Conservation (phyloP, 1,140 invertebrate species). For the Drosophila takahashii region DNA sequence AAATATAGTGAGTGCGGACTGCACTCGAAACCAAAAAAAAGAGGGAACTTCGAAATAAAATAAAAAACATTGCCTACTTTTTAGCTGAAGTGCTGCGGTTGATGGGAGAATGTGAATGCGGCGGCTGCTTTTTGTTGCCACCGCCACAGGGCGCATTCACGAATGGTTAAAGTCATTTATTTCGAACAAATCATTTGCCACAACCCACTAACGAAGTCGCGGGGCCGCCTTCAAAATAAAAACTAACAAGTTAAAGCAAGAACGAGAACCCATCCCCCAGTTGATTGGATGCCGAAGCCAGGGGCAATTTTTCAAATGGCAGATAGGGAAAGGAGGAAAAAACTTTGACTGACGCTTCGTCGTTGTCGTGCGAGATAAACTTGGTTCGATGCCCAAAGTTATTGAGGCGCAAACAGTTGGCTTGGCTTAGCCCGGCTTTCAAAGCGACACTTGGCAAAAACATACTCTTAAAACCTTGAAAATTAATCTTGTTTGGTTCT, state of each 20-base stretch:
- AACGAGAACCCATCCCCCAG: conserved; percentile 33
- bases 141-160: conserved; percentile 30
- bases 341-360: conserved; percentile 79
- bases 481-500: too few relatives aligned
- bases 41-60: conserved; percentile 17
- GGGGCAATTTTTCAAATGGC: conserved; percentile 68
- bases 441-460: conserved; percentile 4
- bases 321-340: conserved; percentile 29
- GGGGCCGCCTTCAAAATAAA: conserved; percentile 44
- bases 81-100: conserved; percentile 65
- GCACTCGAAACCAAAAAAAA: conserved; percentile 17
- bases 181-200: conserved; percentile 77
- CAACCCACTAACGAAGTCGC: conserved; percentile 43
- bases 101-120: conserved; percentile 45
- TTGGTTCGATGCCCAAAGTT: conserved; percentile 75
- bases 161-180: conserved; percentile 80
- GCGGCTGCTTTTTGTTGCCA: conserved; percentile 45
- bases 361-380: conserved; percentile 72
- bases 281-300: conserved; percentile 29
- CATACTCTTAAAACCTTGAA: not conserved
- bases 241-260: conserved; percentile 66
- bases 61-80: conserved; percentile 72
- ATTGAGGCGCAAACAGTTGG: conserved; percentile 79
- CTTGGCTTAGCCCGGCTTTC: conserved; percentile 30
- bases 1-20: conserved; percentile 36